Conservation (phyloP, 2,797 vertebrate species). For the Lagorchestes hirsutus region DNA sequence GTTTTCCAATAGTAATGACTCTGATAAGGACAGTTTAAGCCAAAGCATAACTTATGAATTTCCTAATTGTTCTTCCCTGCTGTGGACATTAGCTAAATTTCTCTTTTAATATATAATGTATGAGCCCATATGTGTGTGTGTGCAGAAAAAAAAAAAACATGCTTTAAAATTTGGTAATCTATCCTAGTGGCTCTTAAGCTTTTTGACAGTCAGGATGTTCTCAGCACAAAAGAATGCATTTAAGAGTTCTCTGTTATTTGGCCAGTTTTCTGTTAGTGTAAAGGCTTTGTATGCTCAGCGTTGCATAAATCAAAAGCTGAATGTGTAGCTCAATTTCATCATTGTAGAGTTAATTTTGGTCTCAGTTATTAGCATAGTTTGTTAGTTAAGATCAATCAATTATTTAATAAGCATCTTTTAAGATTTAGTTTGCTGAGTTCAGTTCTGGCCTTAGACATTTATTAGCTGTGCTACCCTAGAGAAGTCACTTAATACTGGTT, state of each 20-base stretch:
- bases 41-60: conserved; percentile 44
- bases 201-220: conserved; percentile 24
- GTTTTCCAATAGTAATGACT: conserved; percentile 60
- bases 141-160: background rate
- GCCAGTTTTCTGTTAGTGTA: conserved; percentile 22
- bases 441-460: background rate
- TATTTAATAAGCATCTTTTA: background rate
- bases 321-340: background rate
- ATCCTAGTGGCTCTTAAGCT: background rate
- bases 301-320: conserved; percentile 28
- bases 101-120: background rate
- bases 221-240: background rate
- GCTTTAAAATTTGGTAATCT: background rate
- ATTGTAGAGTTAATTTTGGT: background rate
- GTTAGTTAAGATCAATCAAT: background rate
- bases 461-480: background rate
- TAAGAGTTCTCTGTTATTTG: conserved; percentile 13
- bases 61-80: conserved; percentile 46
- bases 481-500: background rate
- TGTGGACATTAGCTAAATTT: conserved; percentile 23
- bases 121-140: background rate
- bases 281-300: conserved; percentile 7
- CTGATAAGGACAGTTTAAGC: conserved; percentile 68
- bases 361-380: background rate
- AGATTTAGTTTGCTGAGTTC: background rate